phyloP scores from a whole-genome alignment of 2,113 vertebrate species.

The Platycercus adscitus region DNA sequence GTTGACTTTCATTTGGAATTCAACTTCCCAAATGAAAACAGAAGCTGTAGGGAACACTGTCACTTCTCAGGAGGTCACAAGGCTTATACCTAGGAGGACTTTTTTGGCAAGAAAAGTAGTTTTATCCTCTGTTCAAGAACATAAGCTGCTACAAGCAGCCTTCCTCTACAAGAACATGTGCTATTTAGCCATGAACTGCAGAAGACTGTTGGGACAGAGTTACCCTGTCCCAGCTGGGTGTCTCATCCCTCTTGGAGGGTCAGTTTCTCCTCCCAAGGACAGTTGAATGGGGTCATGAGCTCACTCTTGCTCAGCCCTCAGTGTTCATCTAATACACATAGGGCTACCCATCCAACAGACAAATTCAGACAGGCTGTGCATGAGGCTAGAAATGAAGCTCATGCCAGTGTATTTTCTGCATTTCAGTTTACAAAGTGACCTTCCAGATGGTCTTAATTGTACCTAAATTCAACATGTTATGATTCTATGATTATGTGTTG shows the following conservation, averaged over 20 bases:
- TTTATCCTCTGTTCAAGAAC: background rate
- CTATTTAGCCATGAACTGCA: background rate
- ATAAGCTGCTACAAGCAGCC: background rate
- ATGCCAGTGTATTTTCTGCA: background rate
- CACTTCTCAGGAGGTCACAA: background rate
- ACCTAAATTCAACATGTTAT: background rate
- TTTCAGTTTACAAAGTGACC: background rate
- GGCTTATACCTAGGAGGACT: background rate
- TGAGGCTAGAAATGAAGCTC: background rate
- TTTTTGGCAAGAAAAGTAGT: background rate
- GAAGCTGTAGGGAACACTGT: background rate
- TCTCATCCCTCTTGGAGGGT: background rate
- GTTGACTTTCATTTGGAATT: slow-evolving; percentile 16
- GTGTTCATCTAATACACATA: background rate
- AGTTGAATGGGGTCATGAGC: fast-evolving
- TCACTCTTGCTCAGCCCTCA: background rate
- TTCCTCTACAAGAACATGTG: background rate
- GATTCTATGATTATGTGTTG: no score
- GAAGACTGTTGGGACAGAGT: background rate
- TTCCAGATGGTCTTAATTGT: background rate
- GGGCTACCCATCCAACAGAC: background rate
- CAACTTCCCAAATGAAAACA: slow-evolving; percentile 6
- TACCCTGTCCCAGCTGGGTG: background rate
- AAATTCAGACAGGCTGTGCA: background rate
- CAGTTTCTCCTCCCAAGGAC: background rate